These are phyloP conservation scores for Zygothrica quintamaculata DNA, from an alignment of 2,888 invertebrate genomes.

Conservation along the genomic window DNA sequence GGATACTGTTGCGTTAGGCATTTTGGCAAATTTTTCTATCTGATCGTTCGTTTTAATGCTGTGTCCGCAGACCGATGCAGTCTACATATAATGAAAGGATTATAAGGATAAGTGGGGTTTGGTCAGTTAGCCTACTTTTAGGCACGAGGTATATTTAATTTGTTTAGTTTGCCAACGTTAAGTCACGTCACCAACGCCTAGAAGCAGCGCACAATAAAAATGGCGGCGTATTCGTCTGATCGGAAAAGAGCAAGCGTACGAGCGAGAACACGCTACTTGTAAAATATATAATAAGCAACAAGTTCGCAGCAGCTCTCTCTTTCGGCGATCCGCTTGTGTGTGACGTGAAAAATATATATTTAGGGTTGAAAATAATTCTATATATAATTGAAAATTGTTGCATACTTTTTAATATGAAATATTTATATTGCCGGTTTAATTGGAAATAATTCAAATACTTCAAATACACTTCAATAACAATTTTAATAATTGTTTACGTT, in stretches of 20 bases:
- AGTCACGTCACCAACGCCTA: constrained; percentile 76
- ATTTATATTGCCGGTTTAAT: constrained; percentile 60
- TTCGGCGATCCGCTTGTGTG: constrained; percentile 30
- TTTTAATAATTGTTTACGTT: neutral
- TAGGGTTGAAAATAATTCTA: constrained; percentile 69
- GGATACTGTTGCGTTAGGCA: constrained; percentile 22
- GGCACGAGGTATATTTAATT: constrained; percentile 61
- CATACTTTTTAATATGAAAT: constrained; percentile 74
- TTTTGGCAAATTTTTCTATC: constrained; percentile 53
- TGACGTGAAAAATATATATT: constrained; percentile 57
- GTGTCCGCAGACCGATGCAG: neutral
- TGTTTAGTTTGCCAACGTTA: constrained; percentile 57
- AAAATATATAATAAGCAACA: constrained; percentile 52
- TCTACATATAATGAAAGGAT: constrained; percentile 19
- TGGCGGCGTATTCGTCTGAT: constrained; percentile 57
- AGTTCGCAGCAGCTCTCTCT: constrained; percentile 37
- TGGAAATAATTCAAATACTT: constrained; percentile 15
- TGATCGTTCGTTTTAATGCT: constrained; percentile 46
- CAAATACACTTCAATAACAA: neutral
- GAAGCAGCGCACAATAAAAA: constrained; percentile 71
- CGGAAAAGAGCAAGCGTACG: constrained; percentile 30
- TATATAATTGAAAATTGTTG: constrained; percentile 62
- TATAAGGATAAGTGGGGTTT: constrained; percentile 52
- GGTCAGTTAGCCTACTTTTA: constrained; percentile 67
- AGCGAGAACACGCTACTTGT: constrained; percentile 58